Evolutionary conservation across 1,140 invertebrate genomes (phyloP), one percentile per base, ranked within the genome.

Genomic region (Akabosia matsudoensis): DNA sequence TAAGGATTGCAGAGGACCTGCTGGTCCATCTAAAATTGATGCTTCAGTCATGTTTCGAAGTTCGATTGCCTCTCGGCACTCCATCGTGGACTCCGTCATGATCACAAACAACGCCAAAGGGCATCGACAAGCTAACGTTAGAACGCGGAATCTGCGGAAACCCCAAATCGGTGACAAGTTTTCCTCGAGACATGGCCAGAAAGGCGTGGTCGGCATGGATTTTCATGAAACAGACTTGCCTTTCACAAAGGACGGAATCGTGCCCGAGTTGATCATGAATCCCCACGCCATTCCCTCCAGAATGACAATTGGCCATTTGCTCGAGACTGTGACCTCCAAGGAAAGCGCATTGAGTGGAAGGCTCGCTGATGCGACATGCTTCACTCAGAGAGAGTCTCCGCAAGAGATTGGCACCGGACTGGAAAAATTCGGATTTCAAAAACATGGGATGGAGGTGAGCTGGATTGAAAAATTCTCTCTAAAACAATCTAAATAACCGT

Each of bases 241-340:
- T 2, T 99, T 99, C 83, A 97, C 97, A 0, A 93, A 91, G 83
- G 97, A 99, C 87, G 97, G 97, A 4, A 86, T 99, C 31, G 94
- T 94, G 18, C 97, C 97, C 0, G 97, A 99, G 85, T 97, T 99
- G 82, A 98, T 99, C 79, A 98, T 99, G 83, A 99, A 99, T 86
- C 97, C 97, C 75, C 97, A 99, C 83, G 97, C 97, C 83, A 97
- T 99, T 84, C 97, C 97, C 75, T 97, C 95, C 83, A 94, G 97
- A 91, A 99, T 99, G 97, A 99, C 97, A 82, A 97, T 99, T 90
- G 97, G 97, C 85, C 97, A 99, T 88, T 97, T 99, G 87, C 98
- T 99, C 84, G 97, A 99, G 84, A 98, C 96, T 85, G 90, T 99
- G 77, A 96, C 98, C 86, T 96, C 97, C 0, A 99, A 99, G 86